Base-by-base conservation (phyloP, 1,140 invertebrate genomes). In the Meteorus sp. region DNA sequence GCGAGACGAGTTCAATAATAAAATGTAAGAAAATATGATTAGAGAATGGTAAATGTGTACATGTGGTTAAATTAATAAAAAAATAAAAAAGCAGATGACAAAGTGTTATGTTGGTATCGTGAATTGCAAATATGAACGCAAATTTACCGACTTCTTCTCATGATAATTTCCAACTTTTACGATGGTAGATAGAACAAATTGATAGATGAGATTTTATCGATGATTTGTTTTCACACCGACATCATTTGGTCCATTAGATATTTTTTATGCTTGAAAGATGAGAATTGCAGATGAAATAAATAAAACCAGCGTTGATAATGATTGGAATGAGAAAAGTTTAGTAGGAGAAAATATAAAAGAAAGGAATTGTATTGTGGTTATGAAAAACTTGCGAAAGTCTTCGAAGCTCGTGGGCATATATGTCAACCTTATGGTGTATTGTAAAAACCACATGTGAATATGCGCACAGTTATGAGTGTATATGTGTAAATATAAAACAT, bases 161-260 rank as follows among this genome's bases (percentile, higher is more conserved):
- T 7, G 29, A 33, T 33, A 31, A n/a, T n/a, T n/a, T n/a, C n/a
- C n/a, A n/a, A n/a, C n/a, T n/a, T n/a, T n/a, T n/a, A 13, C 22
- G 22, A 47, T 27, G 44, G n/a, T 7, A 25, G 22, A 47, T 29
- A 50, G 27, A 31, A 20, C 25, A 50, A 50, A 50, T 50, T 50
- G 27, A 50, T 50, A 23, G 25, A 50, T 50, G 47, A 50, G 25
- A 50, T 35, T 50, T 11, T 27, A 50, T 50, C 47, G 47, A 7
- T 33, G 29, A 29, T 31, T 31, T 25, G 27, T 50, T 50, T 50
- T 50, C 47, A 50, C 31, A 50, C 13, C 17, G 19, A 7, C n/a
- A 23, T 27, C 20, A 9, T 27, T 23, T 8, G 27, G n/a, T 8
- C 11, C 13, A n/a, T n/a, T n/a, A n/a, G 29, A 33, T 33, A 33